phyloP scores from a whole-genome alignment of 1,140 invertebrate genomes.

The Dufourea novaeangliae region DNA sequence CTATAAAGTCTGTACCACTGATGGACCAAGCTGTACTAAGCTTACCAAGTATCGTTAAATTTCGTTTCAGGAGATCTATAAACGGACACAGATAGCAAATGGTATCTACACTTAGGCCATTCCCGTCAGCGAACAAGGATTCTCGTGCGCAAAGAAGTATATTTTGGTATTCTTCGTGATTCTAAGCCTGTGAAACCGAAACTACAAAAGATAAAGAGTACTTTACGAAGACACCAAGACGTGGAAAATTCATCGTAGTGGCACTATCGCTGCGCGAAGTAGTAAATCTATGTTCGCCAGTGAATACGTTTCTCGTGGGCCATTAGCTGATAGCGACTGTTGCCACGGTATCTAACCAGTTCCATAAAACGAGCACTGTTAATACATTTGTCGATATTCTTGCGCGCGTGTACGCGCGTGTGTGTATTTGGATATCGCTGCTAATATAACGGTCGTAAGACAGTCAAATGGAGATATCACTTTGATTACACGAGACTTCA shows the following conservation, averaged over 20 bases:
- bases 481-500: constrained; percentile 5
- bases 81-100: too few relatives aligned
- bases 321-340: constrained; percentile 24
- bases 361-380: constrained; percentile 13
- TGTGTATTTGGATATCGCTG: background rate
- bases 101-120: too few relatives aligned
- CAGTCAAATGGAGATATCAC: constrained; percentile 9
- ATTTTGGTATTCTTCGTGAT: too few relatives aligned
- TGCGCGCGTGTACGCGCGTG: background rate
- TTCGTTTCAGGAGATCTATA: too few relatives aligned
- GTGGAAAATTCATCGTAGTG: background rate
- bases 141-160: too few relatives aligned
- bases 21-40: too few relatives aligned
- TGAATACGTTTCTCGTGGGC: constrained; percentile 18
- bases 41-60: too few relatives aligned
- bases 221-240: background rate
- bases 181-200: background rate
- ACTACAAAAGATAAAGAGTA: background rate
- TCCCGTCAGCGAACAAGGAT: too few relatives aligned
- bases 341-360: constrained; percentile 5
- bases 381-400: constrained; percentile 16
- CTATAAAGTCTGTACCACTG: too few relatives aligned
- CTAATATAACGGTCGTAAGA: background rate
- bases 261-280: background rate
- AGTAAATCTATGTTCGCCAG: background rate